Evolutionary conservation across 2,888 invertebrate genomes (phyloP).

Genomic region (Aproaerema taeniolella): DNA sequence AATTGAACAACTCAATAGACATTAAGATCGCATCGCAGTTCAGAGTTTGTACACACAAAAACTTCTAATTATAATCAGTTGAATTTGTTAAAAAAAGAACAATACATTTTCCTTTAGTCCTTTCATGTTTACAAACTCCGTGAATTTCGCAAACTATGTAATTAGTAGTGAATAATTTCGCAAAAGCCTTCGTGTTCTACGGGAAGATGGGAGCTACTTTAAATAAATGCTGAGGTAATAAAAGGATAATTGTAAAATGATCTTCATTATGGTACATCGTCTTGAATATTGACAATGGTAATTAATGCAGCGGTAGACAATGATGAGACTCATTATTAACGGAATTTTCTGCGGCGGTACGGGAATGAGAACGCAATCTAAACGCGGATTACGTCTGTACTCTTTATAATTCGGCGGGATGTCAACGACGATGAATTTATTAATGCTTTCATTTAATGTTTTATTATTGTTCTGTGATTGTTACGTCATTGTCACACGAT

Average conservation of each 20-base stretch:
- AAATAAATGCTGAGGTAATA: conserved; percentile 28
- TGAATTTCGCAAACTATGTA: conserved; percentile 40
- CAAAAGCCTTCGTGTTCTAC: conserved; percentile 38
- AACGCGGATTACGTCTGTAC: conserved; percentile 6
- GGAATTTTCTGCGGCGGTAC: conserved; percentile 35
- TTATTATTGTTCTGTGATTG: conserved; percentile 35
- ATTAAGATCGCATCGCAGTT: conserved; percentile 50
- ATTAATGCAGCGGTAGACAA: conserved; percentile 50
- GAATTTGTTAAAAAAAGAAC: conserved; percentile 1
- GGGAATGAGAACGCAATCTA: conserved; percentile 10
- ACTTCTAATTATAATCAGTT: background rate
- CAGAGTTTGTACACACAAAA: conserved; percentile 25
- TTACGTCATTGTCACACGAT: conserved; percentile 54
- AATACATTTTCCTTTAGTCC: too few species aligned
- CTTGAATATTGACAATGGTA: conserved; percentile 63
- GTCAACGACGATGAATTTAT: conserved; percentile 41
- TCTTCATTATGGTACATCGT: conserved; percentile 36
- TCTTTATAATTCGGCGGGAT: background rate
- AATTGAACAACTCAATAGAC: conserved; percentile 21
- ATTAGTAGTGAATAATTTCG: too few species aligned
- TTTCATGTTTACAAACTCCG: conserved; percentile 24
- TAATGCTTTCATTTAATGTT: too few species aligned
- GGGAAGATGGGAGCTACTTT: conserved; percentile 22
- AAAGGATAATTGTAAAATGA: conserved; percentile 33
- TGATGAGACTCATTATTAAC: conserved; percentile 43